Conservation (phyloP, 1,140 invertebrate species). For the Megathymus violae region DNA sequence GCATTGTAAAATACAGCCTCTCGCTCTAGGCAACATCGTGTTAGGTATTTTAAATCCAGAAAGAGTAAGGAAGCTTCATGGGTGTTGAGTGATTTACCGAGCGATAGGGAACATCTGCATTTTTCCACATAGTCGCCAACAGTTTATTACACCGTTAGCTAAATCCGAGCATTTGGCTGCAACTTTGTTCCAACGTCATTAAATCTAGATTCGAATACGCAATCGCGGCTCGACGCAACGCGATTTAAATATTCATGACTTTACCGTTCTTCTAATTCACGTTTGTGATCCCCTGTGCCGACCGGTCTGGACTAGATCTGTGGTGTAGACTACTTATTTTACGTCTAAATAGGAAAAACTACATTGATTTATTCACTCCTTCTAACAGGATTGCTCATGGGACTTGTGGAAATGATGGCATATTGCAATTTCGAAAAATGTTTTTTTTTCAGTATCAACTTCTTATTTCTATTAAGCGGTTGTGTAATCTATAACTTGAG, state of each 20-base stretch:
- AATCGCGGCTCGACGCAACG: conserved; percentile 4
- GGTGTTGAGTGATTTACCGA: background rate
- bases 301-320: background rate
- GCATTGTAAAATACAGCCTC: too few relatives aligned
- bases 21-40: background rate
- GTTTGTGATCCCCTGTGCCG: conserved; percentile 20
- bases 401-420: too few relatives aligned
- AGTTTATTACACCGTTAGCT: conserved; percentile 26
- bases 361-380: background rate
- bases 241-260: conserved; percentile 23
- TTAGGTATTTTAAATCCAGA: background rate
- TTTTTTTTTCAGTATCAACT: too few relatives aligned
- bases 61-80: background rate
- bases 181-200: conserved; percentile 27
- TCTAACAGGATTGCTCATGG: too few relatives aligned
- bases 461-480: too few relatives aligned
- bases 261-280: conserved; percentile 28
- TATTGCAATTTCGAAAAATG: too few relatives aligned
- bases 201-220: conserved; percentile 19
- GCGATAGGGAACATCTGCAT: conserved; percentile 3
- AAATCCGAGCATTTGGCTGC: conserved; percentile 15
- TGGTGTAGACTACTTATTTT: conserved; percentile 8
- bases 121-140: conserved; percentile 11
- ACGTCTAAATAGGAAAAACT: background rate
- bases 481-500: too few relatives aligned